Conservation (phyloP, 2,113 vertebrate species). For the Eretmochelys imbricata region DNA sequence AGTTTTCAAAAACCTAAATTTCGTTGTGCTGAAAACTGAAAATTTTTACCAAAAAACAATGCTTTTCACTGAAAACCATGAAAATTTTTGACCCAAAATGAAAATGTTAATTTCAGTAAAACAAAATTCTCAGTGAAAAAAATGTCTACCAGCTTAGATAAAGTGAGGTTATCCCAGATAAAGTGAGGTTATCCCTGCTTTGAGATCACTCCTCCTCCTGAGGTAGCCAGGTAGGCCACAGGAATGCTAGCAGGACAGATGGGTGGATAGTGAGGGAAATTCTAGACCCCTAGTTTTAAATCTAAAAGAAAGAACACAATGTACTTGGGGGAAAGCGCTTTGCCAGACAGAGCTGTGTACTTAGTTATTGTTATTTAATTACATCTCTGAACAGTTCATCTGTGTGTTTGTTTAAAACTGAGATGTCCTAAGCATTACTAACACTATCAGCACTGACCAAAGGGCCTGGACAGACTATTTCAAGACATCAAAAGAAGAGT, state of each 20-base stretch:
- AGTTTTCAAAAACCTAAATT: background rate
- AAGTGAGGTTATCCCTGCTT: background rate
- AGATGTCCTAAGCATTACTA: background rate
- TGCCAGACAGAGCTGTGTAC: background rate
- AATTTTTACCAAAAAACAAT: background rate
- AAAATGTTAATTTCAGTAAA: background rate
- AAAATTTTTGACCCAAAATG: background rate
- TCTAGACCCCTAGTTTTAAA: background rate
- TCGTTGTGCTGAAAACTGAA: background rate
- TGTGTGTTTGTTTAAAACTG: background rate
- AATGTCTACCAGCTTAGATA: background rate
- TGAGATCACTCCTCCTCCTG: background rate
- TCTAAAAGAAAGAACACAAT: background rate
- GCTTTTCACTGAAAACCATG: background rate
- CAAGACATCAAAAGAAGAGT: background rate
- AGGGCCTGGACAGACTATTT: background rate
- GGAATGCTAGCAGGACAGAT: background rate
- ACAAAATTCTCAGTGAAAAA: background rate
- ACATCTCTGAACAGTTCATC: background rate
- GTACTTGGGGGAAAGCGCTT: background rate
- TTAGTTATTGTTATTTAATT: background rate
- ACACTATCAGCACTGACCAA: background rate
- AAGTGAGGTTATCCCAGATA: background rate
- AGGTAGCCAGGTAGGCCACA: background rate
- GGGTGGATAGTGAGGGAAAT: background rate